Evolutionary conservation across 2,113 vertebrate species (phyloP).

Genomic region (Hucho hucho): DNA sequence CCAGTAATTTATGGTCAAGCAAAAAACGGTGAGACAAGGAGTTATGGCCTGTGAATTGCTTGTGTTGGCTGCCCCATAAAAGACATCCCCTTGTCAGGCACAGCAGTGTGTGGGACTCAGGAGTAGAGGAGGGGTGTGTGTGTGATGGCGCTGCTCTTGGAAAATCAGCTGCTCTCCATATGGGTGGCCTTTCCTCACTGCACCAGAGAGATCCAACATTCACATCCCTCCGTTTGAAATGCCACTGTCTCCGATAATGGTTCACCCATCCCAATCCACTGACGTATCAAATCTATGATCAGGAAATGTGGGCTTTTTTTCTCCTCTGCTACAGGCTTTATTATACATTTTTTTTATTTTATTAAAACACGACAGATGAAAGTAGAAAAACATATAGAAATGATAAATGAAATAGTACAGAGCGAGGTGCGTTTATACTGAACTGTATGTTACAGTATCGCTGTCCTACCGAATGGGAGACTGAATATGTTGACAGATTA

Average conservation of each 20-base stretch:
- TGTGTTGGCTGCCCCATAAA: constrained; percentile 78
- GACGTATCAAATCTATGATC: background rate
- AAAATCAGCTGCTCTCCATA: constrained; percentile 81
- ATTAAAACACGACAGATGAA: no score
- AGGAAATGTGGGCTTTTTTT: no score
- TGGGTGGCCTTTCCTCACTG: constrained; percentile 64
- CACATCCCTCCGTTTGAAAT: background rate
- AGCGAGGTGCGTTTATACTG: no score
- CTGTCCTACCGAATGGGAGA: no score
- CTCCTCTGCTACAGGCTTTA: no score
- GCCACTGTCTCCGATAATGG: background rate
- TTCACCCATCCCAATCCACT: background rate
- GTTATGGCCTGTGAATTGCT: constrained; percentile 81
- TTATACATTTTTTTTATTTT: no score
- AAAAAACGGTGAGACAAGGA: constrained; percentile 77
- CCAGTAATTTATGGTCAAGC: constrained; percentile 77
- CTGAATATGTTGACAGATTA: no score
- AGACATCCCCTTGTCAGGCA: constrained; percentile 70
- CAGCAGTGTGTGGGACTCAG: constrained; percentile 32
- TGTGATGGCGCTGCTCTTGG: constrained; percentile 16
- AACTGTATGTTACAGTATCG: no score
- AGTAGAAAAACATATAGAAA: no score
- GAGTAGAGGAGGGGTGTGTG: constrained; percentile 16
- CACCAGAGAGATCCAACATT: background rate
- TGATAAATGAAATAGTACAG: no score